phyloP scores from a whole-genome alignment of 2,113 vertebrate species.

The Scartelaos histophorus region DNA sequence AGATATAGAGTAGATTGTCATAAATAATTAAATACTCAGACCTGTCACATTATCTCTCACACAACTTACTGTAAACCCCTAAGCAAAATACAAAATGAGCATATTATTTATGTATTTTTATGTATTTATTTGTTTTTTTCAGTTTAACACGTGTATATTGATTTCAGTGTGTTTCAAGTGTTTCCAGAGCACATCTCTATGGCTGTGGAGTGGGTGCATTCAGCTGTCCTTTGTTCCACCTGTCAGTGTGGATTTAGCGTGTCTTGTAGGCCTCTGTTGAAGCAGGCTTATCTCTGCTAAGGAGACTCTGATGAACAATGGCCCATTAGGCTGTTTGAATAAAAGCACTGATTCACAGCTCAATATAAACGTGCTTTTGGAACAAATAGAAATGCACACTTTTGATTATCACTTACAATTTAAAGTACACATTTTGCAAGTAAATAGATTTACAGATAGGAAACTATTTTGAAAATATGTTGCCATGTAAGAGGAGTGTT shows the following conservation, averaged over 20 bases:
- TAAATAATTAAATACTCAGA: not conserved
- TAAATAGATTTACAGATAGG: not conserved
- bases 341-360: conserved; percentile 53
- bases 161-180: conserved; percentile 12
- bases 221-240: conserved; percentile 75
- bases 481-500: conserved; percentile 35
- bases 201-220: conserved; percentile 55
- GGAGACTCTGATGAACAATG: conserved; percentile 73
- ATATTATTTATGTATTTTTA: not conserved
- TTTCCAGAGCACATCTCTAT: conserved; percentile 60
- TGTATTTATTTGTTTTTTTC: not conserved
- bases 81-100: not conserved
- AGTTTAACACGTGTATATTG: not conserved
- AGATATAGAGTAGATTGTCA: not conserved
- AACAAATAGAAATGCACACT: conserved; percentile 21
- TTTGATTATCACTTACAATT: conserved; percentile 22
- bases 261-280: conserved; percentile 68
- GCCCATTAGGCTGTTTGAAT: conserved; percentile 73
- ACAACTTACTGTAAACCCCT: not conserved
- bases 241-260: conserved; percentile 79
- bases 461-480: conserved; percentile 32
- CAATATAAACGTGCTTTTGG: conserved; percentile 51
- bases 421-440: not conserved
- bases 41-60: not conserved
- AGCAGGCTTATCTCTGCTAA: conserved; percentile 78